Evolutionary conservation across 2,888 invertebrate species (phyloP).

Genomic region (Alentia gelatinosa): DNA sequence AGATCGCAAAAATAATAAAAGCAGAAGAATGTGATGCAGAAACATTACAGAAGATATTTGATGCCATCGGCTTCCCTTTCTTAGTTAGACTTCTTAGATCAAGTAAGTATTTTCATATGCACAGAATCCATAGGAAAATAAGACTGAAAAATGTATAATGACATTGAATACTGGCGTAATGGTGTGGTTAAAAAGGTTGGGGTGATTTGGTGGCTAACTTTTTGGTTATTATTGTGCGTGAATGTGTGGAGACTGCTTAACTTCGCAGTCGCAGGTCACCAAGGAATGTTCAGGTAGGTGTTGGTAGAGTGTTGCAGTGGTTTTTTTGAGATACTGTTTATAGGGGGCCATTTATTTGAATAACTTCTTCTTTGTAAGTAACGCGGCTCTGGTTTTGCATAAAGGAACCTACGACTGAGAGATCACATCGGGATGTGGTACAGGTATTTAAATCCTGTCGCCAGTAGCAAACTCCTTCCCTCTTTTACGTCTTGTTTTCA

Average conservation of each 20-base stretch:
- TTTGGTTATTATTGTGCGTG: background rate
- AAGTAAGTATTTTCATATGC: slow-evolving; percentile 63
- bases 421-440: too few relatives aligned
- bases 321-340: too few relatives aligned
- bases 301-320: too few relatives aligned
- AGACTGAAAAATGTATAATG: background rate
- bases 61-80: slow-evolving; percentile 94
- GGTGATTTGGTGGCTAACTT: background rate
- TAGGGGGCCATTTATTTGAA: too few relatives aligned
- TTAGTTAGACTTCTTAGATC: slow-evolving; percentile 89
- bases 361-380: too few relatives aligned
- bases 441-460: too few relatives aligned
- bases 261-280: too few relatives aligned
- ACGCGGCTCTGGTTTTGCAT: too few relatives aligned
- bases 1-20: slow-evolving; percentile 89
- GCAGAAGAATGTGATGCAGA: slow-evolving; percentile 89
- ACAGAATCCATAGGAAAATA: background rate
- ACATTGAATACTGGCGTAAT: background rate
- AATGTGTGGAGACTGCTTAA: background rate
- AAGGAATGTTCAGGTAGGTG: too few relatives aligned
- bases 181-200: background rate
- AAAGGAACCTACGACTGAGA: too few relatives aligned
- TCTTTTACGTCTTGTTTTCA: too few relatives aligned
- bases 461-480: too few relatives aligned
- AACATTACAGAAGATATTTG: slow-evolving; percentile 84